phyloP scores from a whole-genome alignment of 2,888 invertebrate species.

The Pristionchus maxplancki region DNA sequence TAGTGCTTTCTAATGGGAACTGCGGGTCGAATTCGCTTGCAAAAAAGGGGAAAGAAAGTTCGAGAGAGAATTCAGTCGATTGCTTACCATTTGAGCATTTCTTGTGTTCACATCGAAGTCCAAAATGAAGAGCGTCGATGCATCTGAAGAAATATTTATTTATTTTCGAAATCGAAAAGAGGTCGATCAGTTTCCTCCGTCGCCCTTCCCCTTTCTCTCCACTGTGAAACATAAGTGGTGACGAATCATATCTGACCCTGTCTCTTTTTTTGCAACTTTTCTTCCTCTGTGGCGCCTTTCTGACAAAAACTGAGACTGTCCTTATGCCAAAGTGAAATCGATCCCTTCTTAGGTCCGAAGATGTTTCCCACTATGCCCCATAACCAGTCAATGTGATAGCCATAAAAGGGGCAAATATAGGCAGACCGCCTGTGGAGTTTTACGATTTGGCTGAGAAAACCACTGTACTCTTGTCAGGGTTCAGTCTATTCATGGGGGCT shows the following conservation, averaged over 20 bases:
- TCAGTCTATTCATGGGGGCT: background rate
- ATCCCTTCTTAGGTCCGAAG: background rate
- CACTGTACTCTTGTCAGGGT: background rate
- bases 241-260: conserved; percentile 34
- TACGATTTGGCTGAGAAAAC: conserved; percentile 40
- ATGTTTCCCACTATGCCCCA: conserved; percentile 44
- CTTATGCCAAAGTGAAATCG: background rate
- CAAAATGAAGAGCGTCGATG: background rate
- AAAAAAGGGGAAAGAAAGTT: conserved; percentile 21
- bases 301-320: background rate
- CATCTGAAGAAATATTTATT: conserved; percentile 1
- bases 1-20: conserved; percentile 28
- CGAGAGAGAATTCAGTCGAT: background rate
- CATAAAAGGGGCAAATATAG: conserved; percentile 38
- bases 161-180: background rate
- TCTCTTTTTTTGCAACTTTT: conserved; percentile 27
- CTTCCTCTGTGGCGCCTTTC: background rate
- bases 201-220: background rate
- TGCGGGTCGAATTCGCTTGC: conserved; percentile 30
- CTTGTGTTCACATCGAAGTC: background rate
- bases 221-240: conserved; percentile 4
- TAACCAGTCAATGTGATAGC: conserved; percentile 42
- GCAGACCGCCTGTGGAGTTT: conserved; percentile 39
- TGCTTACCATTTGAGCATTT: background rate
- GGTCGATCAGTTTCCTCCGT: background rate